Conservation (phyloP, 2,113 vertebrate species). For the Pachycephala philippinensis region DNA sequence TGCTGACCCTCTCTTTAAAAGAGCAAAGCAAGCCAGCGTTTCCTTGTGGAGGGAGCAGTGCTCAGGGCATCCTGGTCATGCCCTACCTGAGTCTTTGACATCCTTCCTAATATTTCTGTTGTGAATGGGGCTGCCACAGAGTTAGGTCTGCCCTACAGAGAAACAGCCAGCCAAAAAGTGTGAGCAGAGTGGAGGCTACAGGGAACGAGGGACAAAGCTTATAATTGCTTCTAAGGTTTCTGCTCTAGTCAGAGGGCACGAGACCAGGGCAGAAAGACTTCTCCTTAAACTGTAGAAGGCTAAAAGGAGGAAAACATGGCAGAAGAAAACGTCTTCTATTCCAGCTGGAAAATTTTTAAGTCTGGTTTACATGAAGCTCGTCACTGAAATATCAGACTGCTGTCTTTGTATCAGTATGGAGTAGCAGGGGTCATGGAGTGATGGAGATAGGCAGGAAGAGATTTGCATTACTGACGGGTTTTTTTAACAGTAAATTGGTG, state of each 20-base stretch:
- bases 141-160: neutral
- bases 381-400: neutral
- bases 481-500: neutral
- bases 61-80: neutral
- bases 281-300: neutral
- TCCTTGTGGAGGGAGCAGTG: neutral
- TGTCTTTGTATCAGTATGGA: neutral
- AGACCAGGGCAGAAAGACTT: accelerated
- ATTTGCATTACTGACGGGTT: neutral
- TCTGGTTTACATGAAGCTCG: neutral
- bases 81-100: neutral
- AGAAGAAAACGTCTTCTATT: neutral
- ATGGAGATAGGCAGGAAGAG: neutral
- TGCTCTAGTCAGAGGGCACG: neutral
- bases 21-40: neutral
- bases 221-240: neutral
- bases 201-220: neutral
- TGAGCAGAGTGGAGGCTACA: neutral
- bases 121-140: neutral
- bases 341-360: neutral
- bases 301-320: neutral
- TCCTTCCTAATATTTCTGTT: neutral
- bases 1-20: neutral
- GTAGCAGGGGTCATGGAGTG: neutral
- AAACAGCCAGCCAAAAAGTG: neutral